Conservation (phyloP, 2,113 vertebrate species). For the Chaetodon trifascialis region DNA sequence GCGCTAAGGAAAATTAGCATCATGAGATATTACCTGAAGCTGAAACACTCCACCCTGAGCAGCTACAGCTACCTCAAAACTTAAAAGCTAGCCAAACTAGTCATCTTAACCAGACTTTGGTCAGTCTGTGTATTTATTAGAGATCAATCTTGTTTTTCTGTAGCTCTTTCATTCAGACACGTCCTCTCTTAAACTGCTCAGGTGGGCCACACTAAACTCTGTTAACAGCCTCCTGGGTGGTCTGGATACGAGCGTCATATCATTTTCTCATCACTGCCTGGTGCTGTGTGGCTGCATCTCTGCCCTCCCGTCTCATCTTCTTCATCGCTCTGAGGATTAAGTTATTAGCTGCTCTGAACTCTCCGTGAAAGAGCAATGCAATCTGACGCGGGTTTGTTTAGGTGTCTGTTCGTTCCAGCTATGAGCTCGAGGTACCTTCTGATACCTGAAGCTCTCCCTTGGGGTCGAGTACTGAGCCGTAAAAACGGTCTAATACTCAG, state of each 20-base stretch:
- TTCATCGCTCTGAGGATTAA: conserved; percentile 28
- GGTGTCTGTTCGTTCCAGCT: conserved; percentile 12
- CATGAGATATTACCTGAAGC: no score
- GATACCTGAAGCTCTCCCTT: conserved; percentile 15
- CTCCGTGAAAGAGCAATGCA: not conserved
- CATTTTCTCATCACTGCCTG: conserved; percentile 14
- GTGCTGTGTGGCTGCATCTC: not conserved
- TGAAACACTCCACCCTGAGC: no score
- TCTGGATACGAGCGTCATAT: not conserved
- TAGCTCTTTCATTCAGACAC: not conserved
- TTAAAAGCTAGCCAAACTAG: no score
- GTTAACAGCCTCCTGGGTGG: not conserved
- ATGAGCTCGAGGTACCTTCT: not conserved
- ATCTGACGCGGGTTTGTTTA: not conserved
- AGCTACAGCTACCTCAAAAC: no score
- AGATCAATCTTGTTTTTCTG: not conserved
- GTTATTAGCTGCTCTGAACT: conserved; percentile 24
- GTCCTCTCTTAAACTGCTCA: not conserved
- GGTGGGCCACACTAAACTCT: not conserved
- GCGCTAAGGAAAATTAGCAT: no score
- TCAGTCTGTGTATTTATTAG: not conserved
- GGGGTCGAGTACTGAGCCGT: not conserved
- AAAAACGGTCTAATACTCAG: conserved; percentile 10
- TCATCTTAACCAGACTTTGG: no score
- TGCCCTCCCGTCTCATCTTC: conserved; percentile 29